A percentile compares a stretch with the other conserved stretches of the same genome.
These are phyloP conservation scores for Ostrea edulis DNA, from an alignment of 1,140 invertebrate genomes.

Conservation along the genomic window DNA sequence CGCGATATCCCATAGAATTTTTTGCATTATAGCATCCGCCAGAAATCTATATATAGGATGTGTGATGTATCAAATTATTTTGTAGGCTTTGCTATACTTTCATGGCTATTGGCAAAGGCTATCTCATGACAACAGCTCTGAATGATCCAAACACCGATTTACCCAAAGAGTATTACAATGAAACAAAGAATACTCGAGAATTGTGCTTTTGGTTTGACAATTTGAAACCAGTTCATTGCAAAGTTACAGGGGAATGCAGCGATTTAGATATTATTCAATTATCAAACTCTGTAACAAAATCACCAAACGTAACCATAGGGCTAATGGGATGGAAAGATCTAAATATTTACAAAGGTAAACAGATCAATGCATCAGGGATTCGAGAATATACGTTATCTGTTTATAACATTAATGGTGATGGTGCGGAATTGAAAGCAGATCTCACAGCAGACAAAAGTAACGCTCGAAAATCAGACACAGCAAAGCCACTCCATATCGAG, in stretches of 20 bases:
- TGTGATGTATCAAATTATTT: not conserved
- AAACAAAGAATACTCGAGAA: not conserved
- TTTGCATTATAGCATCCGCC: no score
- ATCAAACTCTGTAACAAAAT: not conserved
- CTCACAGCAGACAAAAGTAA: slow-evolving; percentile 4
- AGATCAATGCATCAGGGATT: slow-evolving; percentile 45
- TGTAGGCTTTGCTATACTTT: not conserved
- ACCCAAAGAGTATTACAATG: not conserved
- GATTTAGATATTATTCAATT: not conserved
- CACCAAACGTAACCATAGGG: not conserved
- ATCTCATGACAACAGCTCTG: not conserved
- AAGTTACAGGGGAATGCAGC: not conserved
- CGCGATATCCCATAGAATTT: no score
- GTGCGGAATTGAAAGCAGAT: not conserved
- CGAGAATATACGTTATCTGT: slow-evolving; percentile 31
- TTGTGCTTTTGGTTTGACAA: slow-evolving; percentile 47
- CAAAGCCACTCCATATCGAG: slow-evolving; percentile 25
- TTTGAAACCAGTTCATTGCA: slow-evolving; percentile 39
- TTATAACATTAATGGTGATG: not conserved
- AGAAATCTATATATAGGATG: no score
- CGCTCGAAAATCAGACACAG: not conserved
- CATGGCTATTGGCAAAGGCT: not conserved
- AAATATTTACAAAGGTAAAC: not conserved
- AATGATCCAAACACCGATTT: not conserved
- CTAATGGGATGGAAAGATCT: slow-evolving; percentile 43